phyloP scores from a whole-genome alignment of 2,113 vertebrate genomes.

The Nematolebias whitei region DNA sequence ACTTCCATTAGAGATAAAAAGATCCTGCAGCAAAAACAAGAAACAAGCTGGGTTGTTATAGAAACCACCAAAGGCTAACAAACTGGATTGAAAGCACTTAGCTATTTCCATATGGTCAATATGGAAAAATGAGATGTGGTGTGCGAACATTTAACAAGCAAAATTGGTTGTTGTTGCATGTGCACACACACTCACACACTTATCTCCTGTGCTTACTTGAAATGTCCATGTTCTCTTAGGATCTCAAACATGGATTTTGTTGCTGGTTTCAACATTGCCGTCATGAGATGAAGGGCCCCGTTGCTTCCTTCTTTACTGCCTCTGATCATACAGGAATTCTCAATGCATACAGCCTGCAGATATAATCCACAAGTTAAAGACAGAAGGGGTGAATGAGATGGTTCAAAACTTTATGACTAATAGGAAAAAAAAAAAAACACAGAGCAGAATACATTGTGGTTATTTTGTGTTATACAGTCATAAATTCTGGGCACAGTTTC shows the following conservation, averaged over 20 bases:
- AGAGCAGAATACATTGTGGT: constrained; percentile 1
- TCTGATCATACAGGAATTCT: constrained; percentile 93
- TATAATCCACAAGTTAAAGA: constrained; percentile 30
- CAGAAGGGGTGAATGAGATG: background rate
- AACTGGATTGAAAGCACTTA: constrained; percentile 39
- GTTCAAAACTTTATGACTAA: constrained; percentile 4
- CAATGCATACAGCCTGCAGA: constrained; percentile 91
- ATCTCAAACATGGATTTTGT: constrained; percentile 86
- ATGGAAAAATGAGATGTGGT: constrained; percentile 35
- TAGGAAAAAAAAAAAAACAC: constrained; percentile 4
- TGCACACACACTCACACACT: background rate
- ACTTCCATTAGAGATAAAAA: constrained; percentile 92
- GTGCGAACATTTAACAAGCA: background rate
- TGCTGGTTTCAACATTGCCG: constrained; percentile 85
- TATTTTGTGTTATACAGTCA: constrained; percentile 5
- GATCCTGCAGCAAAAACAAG: constrained; percentile 74
- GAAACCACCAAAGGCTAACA: constrained; percentile 28
- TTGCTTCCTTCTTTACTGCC: constrained; percentile 96
- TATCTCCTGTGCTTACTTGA: constrained; percentile 82
- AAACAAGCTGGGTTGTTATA: constrained; percentile 38
- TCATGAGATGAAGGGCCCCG: constrained; percentile 91
- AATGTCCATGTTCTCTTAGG: constrained; percentile 85
- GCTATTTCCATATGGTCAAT: constrained; percentile 16
- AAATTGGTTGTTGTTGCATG: too few species aligned
- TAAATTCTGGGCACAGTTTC: background rate